These are phyloP conservation scores for Hemicordylus capensis DNA, from an alignment of 2,113 vertebrate species.

Conservation along the genomic window DNA sequence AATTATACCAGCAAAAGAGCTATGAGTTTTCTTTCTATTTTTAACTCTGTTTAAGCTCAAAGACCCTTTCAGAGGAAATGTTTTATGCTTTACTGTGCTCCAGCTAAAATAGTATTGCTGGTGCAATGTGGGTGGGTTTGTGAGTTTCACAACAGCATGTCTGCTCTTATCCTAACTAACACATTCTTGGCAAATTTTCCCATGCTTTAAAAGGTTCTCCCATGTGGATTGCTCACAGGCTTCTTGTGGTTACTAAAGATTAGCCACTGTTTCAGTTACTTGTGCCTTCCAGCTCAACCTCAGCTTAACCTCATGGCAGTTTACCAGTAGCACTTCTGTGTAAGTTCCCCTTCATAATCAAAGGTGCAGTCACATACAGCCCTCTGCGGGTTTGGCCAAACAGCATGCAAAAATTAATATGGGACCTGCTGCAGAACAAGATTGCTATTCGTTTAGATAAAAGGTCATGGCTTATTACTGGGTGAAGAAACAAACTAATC, in stretches of 20 bases:
- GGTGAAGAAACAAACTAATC: conserved; percentile 28
- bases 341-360: conserved; percentile 2
- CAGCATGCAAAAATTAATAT: conserved; percentile 9
- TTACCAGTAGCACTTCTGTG: neutral
- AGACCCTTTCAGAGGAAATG: too few species aligned
- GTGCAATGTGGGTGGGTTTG: too few species aligned
- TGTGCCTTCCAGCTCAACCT: neutral
- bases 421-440: neutral
- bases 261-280: neutral
- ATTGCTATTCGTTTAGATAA: conserved; percentile 19
- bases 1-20: neutral
- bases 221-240: neutral
- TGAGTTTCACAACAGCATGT: neutral
- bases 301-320: neutral
- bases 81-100: neutral
- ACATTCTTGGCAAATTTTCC: neutral
- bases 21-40: too few species aligned
- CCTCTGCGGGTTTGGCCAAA: neutral
- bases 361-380: neutral
- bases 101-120: neutral
- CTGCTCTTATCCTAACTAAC: neutral
- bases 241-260: neutral
- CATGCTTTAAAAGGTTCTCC: neutral
- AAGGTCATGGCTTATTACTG: conserved; percentile 4
- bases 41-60: too few species aligned